Evolutionary conservation across 2,113 vertebrate species (phyloP).

Genomic region (Mesitornis unicolor): DNA sequence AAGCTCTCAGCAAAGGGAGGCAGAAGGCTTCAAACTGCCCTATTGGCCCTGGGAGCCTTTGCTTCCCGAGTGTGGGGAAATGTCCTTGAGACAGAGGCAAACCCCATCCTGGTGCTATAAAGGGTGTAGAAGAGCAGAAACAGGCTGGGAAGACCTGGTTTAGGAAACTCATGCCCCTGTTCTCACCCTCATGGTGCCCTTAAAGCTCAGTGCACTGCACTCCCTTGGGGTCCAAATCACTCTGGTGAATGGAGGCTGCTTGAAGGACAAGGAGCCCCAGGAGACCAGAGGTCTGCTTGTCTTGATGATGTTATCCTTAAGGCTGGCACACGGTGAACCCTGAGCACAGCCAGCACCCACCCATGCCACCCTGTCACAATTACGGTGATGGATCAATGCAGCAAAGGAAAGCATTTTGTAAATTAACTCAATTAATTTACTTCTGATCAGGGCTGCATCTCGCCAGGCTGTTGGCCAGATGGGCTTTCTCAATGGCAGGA

Average conservation of each 20-base stretch:
- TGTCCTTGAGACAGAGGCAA: not conserved
- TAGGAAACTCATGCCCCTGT: not conserved
- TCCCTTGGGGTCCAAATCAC: not conserved
- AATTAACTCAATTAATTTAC: not conserved
- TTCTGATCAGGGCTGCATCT: not conserved
- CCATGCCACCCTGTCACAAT: not conserved
- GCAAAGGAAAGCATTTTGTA: not conserved
- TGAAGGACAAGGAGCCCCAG: not conserved
- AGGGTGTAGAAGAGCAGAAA: not conserved
- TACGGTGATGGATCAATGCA: not conserved
- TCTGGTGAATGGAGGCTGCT: not conserved
- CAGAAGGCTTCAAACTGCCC: not conserved
- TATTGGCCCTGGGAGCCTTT: not conserved
- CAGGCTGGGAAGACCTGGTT: not conserved
- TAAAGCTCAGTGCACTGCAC: not conserved
- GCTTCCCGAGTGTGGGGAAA: not conserved
- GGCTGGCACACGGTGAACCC: not conserved
- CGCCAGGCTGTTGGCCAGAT: not conserved
- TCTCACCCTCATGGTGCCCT: not conserved
- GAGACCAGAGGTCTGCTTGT: not conserved
- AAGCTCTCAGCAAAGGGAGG: not conserved
- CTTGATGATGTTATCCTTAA: accelerated
- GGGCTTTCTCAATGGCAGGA: not conserved
- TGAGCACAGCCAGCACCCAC: not conserved
- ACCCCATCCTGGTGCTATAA: not conserved